Evolutionary conservation across 2,113 vertebrate species (phyloP).

Genomic region (Tachysurus vachellii): DNA sequence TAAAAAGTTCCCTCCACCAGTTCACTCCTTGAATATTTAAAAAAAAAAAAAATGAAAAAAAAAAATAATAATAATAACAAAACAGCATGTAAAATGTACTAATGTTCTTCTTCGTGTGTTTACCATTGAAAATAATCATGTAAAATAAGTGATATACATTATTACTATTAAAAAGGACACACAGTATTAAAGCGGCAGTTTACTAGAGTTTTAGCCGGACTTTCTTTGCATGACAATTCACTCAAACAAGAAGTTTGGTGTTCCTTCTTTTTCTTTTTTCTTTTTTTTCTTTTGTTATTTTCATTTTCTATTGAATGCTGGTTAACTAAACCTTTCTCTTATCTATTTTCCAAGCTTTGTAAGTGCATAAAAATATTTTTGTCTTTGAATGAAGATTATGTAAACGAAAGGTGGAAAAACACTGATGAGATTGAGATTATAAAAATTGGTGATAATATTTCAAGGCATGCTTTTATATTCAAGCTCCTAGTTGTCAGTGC

Average conservation of each 20-base stretch:
- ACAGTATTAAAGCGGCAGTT: conserved; percentile 65
- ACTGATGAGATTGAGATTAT: conserved; percentile 51
- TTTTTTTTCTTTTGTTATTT: conserved; percentile 58
- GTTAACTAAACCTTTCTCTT: conserved; percentile 64
- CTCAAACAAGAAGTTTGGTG: conserved; percentile 63
- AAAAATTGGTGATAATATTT: conserved; percentile 55
- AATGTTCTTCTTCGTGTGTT: conserved; percentile 67
- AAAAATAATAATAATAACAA: conserved; percentile 32
- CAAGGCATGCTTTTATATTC: conserved; percentile 67
- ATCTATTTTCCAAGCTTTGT: conserved; percentile 72
- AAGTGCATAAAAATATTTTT: conserved; percentile 74
- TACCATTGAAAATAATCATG: conserved; percentile 56
- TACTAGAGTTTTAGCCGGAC: conserved; percentile 63
- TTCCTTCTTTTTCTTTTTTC: conserved; percentile 57
- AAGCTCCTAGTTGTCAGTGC: conserved; percentile 68
- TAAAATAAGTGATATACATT: conserved; percentile 59
- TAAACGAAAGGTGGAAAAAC: conserved; percentile 53
- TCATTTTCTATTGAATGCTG: conserved; percentile 75
- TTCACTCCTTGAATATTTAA: conserved; percentile 4
- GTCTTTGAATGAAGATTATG: conserved; percentile 65
- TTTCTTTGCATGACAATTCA: conserved; percentile 73
- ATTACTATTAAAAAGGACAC: conserved; percentile 59
- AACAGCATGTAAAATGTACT: conserved; percentile 69
- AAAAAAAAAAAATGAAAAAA: conserved; percentile 46
- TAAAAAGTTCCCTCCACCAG: conserved; percentile 6